Evolutionary conservation across 2,888 invertebrate species (phyloP), one percentile per base, ranked within the genome.

Genomic region (Catocala sponsa): DNA sequence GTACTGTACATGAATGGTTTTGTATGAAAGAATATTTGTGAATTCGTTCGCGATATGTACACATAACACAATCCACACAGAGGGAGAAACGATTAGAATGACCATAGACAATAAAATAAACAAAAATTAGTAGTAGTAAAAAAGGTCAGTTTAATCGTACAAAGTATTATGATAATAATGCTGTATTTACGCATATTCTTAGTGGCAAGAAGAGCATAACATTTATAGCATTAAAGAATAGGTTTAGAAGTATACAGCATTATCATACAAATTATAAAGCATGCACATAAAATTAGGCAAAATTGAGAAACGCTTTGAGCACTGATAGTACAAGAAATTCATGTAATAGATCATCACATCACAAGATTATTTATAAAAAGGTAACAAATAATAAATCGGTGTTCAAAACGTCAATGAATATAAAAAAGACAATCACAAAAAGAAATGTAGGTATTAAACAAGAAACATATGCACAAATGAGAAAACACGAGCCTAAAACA

Each of bases 51-150:
- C 65, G 60, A 74, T 81, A 85, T 84, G 69, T 84, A 90, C 90
- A 91, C 90, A 91, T 80, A 86, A 91, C 91, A 91, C 91, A 90
- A 86, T 83, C 90, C 91, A 91, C 90, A 88, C 70, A 76, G 52
- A 78, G 59, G 63, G 69, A 53, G 59, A 57, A 63, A 65, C 58
- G 33, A 67, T 47, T 46, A 73, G 54, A 70, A 63, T 64, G 61
- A 68, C 64, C 68, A 70, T 52, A 67, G 38, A 65, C 49, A 15
- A 32, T 4, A 55, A 57, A 58, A 42, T 47, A 63, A 60, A 33
- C 53, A 59, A 64, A 63, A 51, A 49, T 54, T 58, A 51, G n/a
- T 6, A 38, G 0, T 38, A 25, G 4, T 32, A 25, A 43, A 33
- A 11, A 12, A 10, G 57, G 51, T 62, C 60, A 64, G 59, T 70